Conservation (phyloP, 2,888 invertebrate species). For the Chalcis sispes region DNA sequence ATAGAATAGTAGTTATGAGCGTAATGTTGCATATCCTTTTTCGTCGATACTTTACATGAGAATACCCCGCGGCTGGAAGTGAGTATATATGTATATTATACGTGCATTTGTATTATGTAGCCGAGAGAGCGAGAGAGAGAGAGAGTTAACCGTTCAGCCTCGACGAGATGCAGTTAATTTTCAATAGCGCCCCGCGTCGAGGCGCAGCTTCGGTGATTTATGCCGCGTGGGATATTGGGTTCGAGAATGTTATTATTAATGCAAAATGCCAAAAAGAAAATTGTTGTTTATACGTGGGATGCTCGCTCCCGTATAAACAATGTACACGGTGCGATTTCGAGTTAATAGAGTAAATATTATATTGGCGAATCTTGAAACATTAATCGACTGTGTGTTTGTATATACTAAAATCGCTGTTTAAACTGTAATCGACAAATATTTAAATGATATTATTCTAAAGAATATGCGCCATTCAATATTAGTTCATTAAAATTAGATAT, state of each 20-base stretch:
- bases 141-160: neutral
- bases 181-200: neutral
- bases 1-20: conserved; percentile 25
- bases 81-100: too few relatives aligned
- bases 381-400: too few relatives aligned
- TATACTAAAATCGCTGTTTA: neutral
- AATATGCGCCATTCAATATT: too few relatives aligned
- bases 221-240: neutral
- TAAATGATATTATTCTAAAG: too few relatives aligned
- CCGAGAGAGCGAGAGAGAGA: neutral
- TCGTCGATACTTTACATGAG: conserved; percentile 9
- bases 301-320: neutral
- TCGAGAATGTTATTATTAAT: conserved; percentile 12
- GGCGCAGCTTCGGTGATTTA: neutral
- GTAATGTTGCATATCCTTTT: neutral
- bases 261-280: too few relatives aligned
- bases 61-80: neutral
- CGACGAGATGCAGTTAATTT: conserved; percentile 35
- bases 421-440: too few relatives aligned
- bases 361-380: too few relatives aligned
- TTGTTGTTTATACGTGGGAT: neutral
- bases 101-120: too few relatives aligned
- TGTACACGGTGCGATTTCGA: neutral
- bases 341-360: neutral
- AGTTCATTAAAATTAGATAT: too few relatives aligned